Percentiles rank a stretch among this genome's conserved stretches.
These are phyloP conservation scores for Galaxias olidus DNA, from an alignment of 2,797 vertebrate genomes.

Conservation along the genomic window DNA sequence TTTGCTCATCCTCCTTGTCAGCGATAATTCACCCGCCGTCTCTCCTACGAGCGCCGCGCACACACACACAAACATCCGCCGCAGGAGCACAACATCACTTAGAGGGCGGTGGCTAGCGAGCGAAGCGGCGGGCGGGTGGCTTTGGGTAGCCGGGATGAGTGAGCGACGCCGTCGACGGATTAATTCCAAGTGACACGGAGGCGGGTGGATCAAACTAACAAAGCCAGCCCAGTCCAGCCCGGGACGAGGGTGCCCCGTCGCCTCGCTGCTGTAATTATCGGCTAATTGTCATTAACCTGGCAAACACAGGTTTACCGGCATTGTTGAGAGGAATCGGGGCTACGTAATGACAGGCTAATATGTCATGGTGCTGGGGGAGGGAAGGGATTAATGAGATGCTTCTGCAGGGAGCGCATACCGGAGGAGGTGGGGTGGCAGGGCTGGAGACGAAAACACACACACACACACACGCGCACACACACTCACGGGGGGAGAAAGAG, in stretches of 20 bases:
- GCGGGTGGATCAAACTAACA: slow-evolving; percentile 81
- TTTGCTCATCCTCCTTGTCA: slow-evolving; percentile 86
- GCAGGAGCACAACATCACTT: slow-evolving; percentile 51
- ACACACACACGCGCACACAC: slow-evolving; percentile 69
- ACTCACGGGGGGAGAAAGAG: slow-evolving; percentile 86
- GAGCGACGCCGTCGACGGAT: slow-evolving; percentile 65
- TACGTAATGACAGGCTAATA: slow-evolving; percentile 99
- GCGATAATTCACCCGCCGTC: slow-evolving; percentile 62
- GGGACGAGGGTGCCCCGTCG: slow-evolving; percentile 90
- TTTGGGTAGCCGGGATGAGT: slow-evolving; percentile 70
- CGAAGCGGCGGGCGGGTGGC: slow-evolving; percentile 32
- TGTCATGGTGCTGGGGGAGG: slow-evolving; percentile 97
- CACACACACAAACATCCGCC: slow-evolving; percentile 42
- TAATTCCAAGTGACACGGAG: slow-evolving; percentile 74
- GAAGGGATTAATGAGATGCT: slow-evolving; percentile 98
- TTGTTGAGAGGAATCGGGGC: slow-evolving; percentile 99
- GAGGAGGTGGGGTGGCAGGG: slow-evolving; percentile 84
- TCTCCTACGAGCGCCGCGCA: not conserved
- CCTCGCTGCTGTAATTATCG: slow-evolving; percentile 98
- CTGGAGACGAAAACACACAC: slow-evolving; percentile 77
- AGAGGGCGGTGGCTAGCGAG: slow-evolving; percentile 24
- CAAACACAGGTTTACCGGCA: slow-evolving; percentile 99
- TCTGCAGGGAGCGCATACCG: slow-evolving; percentile 83
- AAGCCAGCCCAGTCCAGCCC: slow-evolving; percentile 86
- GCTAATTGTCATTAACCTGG: slow-evolving; percentile 99